Evolutionary conservation across 1,140 invertebrate genomes (phyloP), one percentile per base, ranked within the genome.

Genomic region (Anastrepha ludens): DNA sequence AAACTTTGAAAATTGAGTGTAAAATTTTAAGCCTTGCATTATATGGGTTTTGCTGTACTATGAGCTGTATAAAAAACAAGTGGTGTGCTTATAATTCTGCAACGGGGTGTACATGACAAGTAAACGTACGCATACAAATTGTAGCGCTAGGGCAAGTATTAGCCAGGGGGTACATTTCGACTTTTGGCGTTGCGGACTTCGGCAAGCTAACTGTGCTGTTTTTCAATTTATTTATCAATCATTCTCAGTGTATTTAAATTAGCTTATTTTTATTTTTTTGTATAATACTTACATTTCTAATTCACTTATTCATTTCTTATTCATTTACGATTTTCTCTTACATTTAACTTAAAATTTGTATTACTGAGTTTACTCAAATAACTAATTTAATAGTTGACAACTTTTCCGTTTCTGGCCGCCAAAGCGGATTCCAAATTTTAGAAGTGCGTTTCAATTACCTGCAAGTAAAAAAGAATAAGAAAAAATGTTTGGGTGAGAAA

Each of bases 381-480:
- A 64, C 20, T n/a, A 64, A 20, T 8, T 20, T 64, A 41, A 2
- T 41, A 47, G 11, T 17, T 47, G 70, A 74, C 13, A 47, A 8
- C 15, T 17, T 74, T 2, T 47, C 0, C 41, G 15, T 67, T 13
- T 44, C 4, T 47, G 17, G 70, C 39, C 44, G 3, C 11, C 3
- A 74, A 15, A 2, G 7, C 70, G 41, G 9, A 29, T 81, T 81
- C 74, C 4, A 13, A 4, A 5, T 11, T 55, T 81, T 81, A 81
- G n/a, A 81, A 81, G 17, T 81, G 74, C n/a, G 74, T 81, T 9
- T 81, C 74, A 55, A 81, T 55, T 3, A 81, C 74, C 74, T 81
- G 47, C 17, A 55, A 4, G 55, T 67, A 8, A 17, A 67, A 7
- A 67, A 67, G 11, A 67, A 29, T 29, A 67, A 4, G 29, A 67